Percentiles rank a stretch among this genome's conserved stretches.
Conservation (phyloP, 2,113 vertebrate genomes). For the Otolemur garnettii region DNA sequence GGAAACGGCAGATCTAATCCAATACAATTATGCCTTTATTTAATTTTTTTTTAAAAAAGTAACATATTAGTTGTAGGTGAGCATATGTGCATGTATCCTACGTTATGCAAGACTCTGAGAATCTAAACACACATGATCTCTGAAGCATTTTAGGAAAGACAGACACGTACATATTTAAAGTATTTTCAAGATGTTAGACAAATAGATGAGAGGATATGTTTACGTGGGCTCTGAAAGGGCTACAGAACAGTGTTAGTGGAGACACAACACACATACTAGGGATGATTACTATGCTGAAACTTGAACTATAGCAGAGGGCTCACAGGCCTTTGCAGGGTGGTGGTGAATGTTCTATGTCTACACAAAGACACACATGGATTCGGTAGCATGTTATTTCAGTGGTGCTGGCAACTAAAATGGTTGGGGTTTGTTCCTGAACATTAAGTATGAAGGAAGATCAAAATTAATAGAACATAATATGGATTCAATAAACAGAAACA, state of each 20-base stretch:
- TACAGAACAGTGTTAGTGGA: background rate
- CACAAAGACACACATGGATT: background rate
- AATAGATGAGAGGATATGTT: background rate
- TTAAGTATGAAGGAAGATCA: background rate
- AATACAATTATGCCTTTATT: background rate
- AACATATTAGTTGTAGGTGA: background rate
- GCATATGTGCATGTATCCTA: background rate
- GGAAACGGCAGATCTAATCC: background rate
- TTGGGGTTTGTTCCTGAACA: background rate
- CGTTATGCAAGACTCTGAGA: background rate
- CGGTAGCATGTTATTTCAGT: background rate
- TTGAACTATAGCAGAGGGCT: too few relatives aligned
- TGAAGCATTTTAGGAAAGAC: background rate
- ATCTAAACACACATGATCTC: background rate
- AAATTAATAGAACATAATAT: background rate
- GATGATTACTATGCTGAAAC: background rate
- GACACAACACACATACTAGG: background rate
- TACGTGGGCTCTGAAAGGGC: background rate
- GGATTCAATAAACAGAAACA: background rate
- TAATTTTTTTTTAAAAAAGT: too few relatives aligned
- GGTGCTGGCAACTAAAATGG: background rate
- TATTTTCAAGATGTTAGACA: background rate
- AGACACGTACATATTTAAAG: background rate
- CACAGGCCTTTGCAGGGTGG: background rate
- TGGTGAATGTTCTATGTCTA: background rate